These are phyloP conservation scores for Altica lythri DNA, from an alignment of 2,888 invertebrate species.

Conservation along the genomic window DNA sequence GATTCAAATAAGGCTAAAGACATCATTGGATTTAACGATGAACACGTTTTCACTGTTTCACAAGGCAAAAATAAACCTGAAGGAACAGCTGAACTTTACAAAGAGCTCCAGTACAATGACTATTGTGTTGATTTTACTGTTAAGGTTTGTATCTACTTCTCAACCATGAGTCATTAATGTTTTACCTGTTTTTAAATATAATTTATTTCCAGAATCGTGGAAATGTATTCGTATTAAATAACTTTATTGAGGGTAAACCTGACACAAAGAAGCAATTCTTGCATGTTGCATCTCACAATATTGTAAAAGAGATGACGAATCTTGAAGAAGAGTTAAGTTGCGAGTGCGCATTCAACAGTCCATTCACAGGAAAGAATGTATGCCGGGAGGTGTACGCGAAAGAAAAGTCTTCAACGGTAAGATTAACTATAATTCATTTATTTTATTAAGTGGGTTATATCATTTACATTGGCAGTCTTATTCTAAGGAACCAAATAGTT, in stretches of 20 bases:
- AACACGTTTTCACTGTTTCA: constrained; percentile 66
- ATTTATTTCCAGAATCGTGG: constrained; percentile 63
- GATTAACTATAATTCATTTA: not conserved
- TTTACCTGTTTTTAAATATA: not conserved
- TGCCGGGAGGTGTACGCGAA: constrained; percentile 47
- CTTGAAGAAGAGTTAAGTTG: constrained; percentile 59
- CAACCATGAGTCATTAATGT: too few species aligned
- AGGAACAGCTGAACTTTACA: constrained; percentile 62
- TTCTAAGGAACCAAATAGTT: too few species aligned
- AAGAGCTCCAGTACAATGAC: constrained; percentile 64
- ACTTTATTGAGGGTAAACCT: constrained; percentile 62
- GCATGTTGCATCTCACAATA: constrained; percentile 60
- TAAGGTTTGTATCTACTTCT: constrained; percentile 59
- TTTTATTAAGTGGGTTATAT: constrained; percentile 6
- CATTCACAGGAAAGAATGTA: constrained; percentile 45
- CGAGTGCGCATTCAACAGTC: constrained; percentile 47
- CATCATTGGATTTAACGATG: constrained; percentile 65
- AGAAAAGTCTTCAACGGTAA: constrained; percentile 40
- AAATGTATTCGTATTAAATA: constrained; percentile 67
- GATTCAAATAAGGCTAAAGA: constrained; percentile 62
- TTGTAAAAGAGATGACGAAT: constrained; percentile 56
- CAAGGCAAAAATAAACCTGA: constrained; percentile 67
- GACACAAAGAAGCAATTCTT: constrained; percentile 67
- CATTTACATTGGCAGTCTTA: not conserved
- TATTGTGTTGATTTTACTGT: constrained; percentile 71